Evolutionary conservation across 2,113 vertebrate genomes (phyloP), one percentile per base, ranked within the genome.

Genomic region (Catharus fuscescens): DNA sequence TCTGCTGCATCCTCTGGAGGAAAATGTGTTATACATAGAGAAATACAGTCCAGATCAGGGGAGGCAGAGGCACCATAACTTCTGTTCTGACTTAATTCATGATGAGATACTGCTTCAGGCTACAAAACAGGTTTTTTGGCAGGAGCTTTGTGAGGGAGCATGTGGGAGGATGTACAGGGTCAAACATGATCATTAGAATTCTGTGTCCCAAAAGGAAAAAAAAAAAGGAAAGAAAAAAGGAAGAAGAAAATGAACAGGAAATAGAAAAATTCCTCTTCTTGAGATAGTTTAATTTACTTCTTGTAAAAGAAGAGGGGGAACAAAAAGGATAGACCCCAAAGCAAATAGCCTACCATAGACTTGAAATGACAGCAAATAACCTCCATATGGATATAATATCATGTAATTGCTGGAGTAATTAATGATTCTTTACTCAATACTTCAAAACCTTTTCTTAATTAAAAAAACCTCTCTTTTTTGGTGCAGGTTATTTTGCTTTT

Each of bases 251-350:
- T 88, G 72, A 93, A 80, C 66, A 93, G 66, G 88, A 92, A 95
- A 97, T 93, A 95, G 52, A 91, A 90, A 96, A 96, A 94, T 77
- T 92, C 85, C 72, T 90, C 25, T 72, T 93, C 45, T 88, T 80
- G 71, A 36, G 45, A 66, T 80, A 82, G n/a, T 87, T 95, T 80
- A 73, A 90, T 97, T 95, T 89, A 50, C n/a, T 80, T 50, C 10
- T 82, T 53, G 47, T 36, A 38, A 66, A 74, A 86, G 34, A 44
- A 32, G 16, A 19, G 9, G 1, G 7, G 3, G 0, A 9, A 28
- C 26, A 44, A n/a, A 54, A 62, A 61, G 19, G 17, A 36, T 77
- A 85, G 24, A 80, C 32, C 81, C 59, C 66, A 73, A 42, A 90
- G 90, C 78, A 95, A 94, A 91, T 47, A 62, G 70, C 18, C 79